phyloP scores from a whole-genome alignment of 2,888 invertebrate species.

The Pollenia griseotomentosa region DNA sequence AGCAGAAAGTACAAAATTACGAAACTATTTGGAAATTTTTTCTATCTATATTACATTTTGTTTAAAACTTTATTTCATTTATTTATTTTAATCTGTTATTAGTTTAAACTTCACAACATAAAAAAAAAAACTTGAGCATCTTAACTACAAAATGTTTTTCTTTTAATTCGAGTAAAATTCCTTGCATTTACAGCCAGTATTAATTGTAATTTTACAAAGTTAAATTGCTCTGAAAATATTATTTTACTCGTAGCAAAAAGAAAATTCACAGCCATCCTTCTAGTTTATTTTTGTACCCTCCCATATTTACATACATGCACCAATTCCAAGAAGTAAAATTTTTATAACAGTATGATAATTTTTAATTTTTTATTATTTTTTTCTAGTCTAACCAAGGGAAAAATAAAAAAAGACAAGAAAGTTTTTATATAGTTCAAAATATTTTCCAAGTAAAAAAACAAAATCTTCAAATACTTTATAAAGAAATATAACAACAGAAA shows the following conservation, averaged over 20 bases:
- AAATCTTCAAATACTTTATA: constrained; percentile 4
- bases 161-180: neutral
- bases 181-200: neutral
- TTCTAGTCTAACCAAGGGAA: constrained; percentile 19
- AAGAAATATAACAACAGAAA: constrained; percentile 31
- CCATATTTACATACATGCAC: neutral
- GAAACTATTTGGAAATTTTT: too few relatives aligned
- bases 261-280: neutral
- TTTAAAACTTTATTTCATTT: too few relatives aligned
- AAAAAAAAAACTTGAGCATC: too few relatives aligned
- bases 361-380: neutral
- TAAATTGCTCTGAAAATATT: constrained; percentile 10
- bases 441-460: constrained; percentile 9
- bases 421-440: neutral
- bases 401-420: constrained; percentile 13
- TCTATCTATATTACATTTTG: too few relatives aligned
- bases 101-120: too few relatives aligned
- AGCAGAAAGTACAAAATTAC: too few relatives aligned
- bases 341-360: too few relatives aligned
- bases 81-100: too few relatives aligned
- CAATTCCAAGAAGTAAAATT: neutral
- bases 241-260: constrained; percentile 7
- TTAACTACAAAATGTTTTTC: too few relatives aligned
- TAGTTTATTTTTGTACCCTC: neutral
- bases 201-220: neutral